These are phyloP conservation scores for Adoxophyes honmai DNA, from an alignment of 1,140 invertebrate species.

Conservation along the genomic window DNA sequence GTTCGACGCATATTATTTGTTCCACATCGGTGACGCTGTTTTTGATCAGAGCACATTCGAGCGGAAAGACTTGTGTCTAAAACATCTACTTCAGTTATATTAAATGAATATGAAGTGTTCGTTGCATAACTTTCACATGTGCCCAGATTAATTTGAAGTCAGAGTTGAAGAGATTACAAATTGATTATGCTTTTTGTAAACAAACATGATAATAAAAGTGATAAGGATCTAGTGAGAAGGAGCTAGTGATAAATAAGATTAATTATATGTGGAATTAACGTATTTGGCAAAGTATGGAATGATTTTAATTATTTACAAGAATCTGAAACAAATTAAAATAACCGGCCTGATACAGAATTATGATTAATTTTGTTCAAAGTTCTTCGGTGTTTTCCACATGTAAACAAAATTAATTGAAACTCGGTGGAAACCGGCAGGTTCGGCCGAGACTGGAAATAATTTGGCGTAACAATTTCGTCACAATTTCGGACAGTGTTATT, in stretches of 20 bases:
- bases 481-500: background rate
- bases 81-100: background rate
- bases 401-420: too few species aligned
- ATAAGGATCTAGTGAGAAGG: background rate
- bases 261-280: too few species aligned
- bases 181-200: constrained; percentile 10
- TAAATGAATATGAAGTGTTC: too few species aligned
- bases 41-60: background rate
- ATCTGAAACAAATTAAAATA: too few species aligned
- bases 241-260: background rate
- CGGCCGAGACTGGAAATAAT: too few species aligned
- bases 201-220: background rate
- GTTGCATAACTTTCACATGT: constrained; percentile 10
- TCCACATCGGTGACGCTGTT: background rate
- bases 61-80: background rate
- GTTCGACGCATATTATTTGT: constrained; percentile 4
- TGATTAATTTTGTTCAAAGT: too few species aligned
- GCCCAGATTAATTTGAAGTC: background rate
- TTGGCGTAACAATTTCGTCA: constrained; percentile 1
- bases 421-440: too few species aligned
- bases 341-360: too few species aligned
- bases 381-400: too few species aligned
- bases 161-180: background rate
- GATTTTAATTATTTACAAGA: too few species aligned
- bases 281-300: too few species aligned